Evolutionary conservation across 2,797 vertebrate genomes (phyloP), one percentile per base, ranked within the genome.

Genomic region (Cyprinella venusta): DNA sequence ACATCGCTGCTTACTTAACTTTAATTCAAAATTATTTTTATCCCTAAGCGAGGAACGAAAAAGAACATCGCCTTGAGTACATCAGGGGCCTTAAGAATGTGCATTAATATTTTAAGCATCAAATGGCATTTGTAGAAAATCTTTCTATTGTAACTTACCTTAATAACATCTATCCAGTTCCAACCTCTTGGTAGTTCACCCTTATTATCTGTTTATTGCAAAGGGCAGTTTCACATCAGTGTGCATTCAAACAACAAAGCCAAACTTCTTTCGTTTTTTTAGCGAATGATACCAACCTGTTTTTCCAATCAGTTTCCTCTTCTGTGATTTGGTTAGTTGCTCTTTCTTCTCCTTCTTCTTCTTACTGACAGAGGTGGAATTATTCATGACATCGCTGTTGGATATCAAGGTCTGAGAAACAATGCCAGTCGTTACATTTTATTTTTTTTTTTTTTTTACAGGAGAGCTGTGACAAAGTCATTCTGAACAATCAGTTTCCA

Each of bases 121-220:
- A 79, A 67, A 24, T 24, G 8, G 48, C 63, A 50, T 33, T 76
- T 42, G 8, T 64, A 33, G 24, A 4, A 45, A 26, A 38, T 64
- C 5, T 45, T 19, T 18, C 9, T n/a, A 63, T 65, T 8, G 15
- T 6, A 76, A 86, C 30, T 77, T 90, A 99, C 98, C 96, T 99
- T 99, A 87, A 99, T 95, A 16, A 99, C 97, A 2, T 99, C 97
- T 10, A 97, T 94, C 97, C 98, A 99, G 92, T 99, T 96, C 97
- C 97, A 99, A 13, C 98, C 98, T 93, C 98, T 93, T 0, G 98
- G 98, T 77, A 98, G 94, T 24, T 99, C 97, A n/a, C 98, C 98
- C 91, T 96, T 98, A 90, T 97, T 94, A 94, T 99, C 98, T 97
- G 89, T 85, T 61, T 42, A 56, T 54, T 16, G 50, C 19, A 75